Evolutionary conservation across 2,113 vertebrate genomes (phyloP).

Genomic region (Pachypanchax playfairii): DNA sequence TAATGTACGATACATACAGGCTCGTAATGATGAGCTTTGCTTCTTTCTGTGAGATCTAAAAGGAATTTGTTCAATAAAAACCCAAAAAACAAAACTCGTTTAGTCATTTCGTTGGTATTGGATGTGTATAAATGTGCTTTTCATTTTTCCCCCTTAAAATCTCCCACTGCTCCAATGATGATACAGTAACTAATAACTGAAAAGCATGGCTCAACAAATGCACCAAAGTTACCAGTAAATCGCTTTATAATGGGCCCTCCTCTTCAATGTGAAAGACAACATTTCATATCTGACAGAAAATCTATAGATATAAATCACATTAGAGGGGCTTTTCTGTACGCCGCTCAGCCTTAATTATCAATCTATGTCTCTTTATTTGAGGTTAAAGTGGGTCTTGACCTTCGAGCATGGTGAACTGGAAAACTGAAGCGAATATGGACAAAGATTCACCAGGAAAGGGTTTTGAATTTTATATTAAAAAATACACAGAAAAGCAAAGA

Average conservation of each 20-base stretch:
- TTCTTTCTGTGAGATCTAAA: constrained; percentile 4
- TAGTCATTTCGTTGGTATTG: constrained; percentile 43
- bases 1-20: not conserved
- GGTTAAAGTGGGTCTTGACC: constrained; percentile 91
- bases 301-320: constrained; percentile 99
- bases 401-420: constrained; percentile 81
- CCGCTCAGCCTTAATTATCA: constrained; percentile 92
- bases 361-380: constrained; percentile 96
- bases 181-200: constrained; percentile 29
- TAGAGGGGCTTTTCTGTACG: constrained; percentile 89
- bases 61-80: constrained; percentile 21
- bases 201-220: constrained; percentile 75
- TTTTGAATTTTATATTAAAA: constrained; percentile 45
- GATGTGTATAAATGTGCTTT: constrained; percentile 43
- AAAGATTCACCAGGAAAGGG: constrained; percentile 64
- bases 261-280: constrained; percentile 92
- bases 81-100: constrained; percentile 35
- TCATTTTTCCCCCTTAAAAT: constrained; percentile 65
- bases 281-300: constrained; percentile 98
- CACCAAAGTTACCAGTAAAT: constrained; percentile 84
- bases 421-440: constrained; percentile 58
- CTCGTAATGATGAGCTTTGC: not conserved
- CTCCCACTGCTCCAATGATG: constrained; percentile 11
- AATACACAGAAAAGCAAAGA: not conserved
- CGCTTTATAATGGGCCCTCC: constrained; percentile 92